Conservation (phyloP, 2,797 vertebrate genomes). For the Buceros bicornis region DNA sequence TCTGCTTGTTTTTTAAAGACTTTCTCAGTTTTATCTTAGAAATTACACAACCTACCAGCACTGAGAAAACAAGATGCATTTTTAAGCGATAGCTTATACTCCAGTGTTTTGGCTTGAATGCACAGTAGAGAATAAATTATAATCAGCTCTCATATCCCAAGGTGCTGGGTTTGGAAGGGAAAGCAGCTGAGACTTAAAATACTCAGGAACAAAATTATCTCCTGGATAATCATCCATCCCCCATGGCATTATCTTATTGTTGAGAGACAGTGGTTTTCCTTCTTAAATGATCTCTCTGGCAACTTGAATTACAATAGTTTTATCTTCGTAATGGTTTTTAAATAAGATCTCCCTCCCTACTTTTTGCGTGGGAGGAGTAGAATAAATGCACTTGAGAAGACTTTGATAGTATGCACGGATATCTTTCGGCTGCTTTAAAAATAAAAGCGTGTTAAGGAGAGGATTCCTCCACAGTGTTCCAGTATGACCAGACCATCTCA, state of each 20-base stretch:
- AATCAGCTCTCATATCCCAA: neutral
- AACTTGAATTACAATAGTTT: conserved; percentile 5
- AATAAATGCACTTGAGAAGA: conserved; percentile 2
- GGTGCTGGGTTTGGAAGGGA: neutral
- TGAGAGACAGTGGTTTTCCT: neutral
- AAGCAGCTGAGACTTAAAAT: neutral
- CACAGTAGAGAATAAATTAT: neutral
- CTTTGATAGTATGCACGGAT: neutral
- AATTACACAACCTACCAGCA: neutral
- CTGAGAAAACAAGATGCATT: neutral
- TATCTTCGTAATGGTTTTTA: neutral
- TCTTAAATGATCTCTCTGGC: neutral
- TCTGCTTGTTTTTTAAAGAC: neutral
- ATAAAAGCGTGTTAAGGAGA: neutral
- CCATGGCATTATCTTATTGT: neutral
- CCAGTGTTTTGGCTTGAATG: neutral
- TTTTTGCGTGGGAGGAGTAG: conserved; percentile 8
- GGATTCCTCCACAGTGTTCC: neutral
- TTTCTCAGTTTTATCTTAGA: neutral
- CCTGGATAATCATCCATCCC: neutral
- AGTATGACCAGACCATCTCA: neutral
- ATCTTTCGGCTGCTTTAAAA: conserved; percentile 5
- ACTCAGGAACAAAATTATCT: neutral
- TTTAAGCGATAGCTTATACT: neutral
- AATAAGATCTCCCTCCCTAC: conserved; percentile 5